Base-by-base conservation (phyloP, 2,888 invertebrate species). In the Itoplectis maculator region DNA sequence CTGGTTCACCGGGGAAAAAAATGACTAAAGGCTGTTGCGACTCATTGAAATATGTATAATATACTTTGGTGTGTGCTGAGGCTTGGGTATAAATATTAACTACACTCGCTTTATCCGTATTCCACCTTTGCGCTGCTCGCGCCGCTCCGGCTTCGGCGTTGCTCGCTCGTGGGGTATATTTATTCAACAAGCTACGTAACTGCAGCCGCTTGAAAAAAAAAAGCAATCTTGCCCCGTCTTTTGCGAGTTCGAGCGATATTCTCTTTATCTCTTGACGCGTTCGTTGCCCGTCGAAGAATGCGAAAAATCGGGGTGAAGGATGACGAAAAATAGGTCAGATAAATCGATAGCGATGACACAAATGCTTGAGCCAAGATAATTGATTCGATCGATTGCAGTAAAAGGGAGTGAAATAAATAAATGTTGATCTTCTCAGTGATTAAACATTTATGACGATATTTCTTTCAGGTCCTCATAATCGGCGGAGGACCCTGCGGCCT, bases 401-500 rank as follows among this genome's bases (percentile, higher is more conserved):
- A 47, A 47, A 47, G 5, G 2, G 47, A 15, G 15, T 15, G 15
- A 47, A 6, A 47, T 1, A 5, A 15, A 47, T 15, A 47, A 47
- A 15, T 15, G 15, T 47, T 47, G 15, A n/a, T 47, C 29, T 29
- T 29, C 29, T 2, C 29, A 5, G 29, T 5, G 29, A 5, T 3
- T 3, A 2, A 5, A 29, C 2, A 29, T 29, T 29, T 29, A 29
- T 5, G 23, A 45, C 3, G 13, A 13, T 54, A 11, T 11, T 45
- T 49, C 9, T 42, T 88, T 7, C 88, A 95, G 95, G 95, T 95
- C 42, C 94, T 99, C 87, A 96, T 99, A 86, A 98, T 99, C 84
- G 99, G 99, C 8, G 97, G 97, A 2, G 99, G 99, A 15, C 99
- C 99, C 0, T 99, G 99, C 92, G 99, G 99, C 9, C 93, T 99